Percentiles rank a stretch among this genome's conserved stretches.
phyloP scores from a whole-genome alignment of 2,888 invertebrate species.

The Stenodema calcarata region DNA sequence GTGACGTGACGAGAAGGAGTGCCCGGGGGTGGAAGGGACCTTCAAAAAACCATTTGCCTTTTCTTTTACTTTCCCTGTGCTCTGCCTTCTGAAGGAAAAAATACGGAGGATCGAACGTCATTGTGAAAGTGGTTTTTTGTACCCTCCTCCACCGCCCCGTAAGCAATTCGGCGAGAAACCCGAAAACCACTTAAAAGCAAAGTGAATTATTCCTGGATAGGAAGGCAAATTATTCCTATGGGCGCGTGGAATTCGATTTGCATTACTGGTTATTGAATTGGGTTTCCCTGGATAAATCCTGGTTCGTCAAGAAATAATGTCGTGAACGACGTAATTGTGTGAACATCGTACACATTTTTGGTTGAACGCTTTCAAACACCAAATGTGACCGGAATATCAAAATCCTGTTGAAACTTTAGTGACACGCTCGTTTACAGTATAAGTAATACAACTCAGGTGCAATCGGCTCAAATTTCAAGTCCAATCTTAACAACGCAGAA shows the following conservation, averaged over 20 bases:
- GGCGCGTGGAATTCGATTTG: background rate
- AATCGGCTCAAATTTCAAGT: too few relatives aligned
- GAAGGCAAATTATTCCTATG: background rate
- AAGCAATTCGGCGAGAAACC: background rate
- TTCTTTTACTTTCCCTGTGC: background rate
- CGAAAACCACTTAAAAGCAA: constrained; percentile 4
- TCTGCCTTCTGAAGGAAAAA: background rate
- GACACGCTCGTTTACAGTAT: too few relatives aligned
- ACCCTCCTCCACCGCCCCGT: background rate
- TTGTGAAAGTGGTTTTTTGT: background rate
- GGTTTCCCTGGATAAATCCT: background rate
- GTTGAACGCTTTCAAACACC: too few relatives aligned
- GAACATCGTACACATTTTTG: too few relatives aligned
- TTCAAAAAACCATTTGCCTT: constrained; percentile 16
- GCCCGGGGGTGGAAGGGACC: background rate
- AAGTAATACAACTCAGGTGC: too few relatives aligned
- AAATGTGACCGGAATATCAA: too few relatives aligned
- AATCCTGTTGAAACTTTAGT: too few relatives aligned
- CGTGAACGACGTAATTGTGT: too few relatives aligned
- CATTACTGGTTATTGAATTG: background rate
- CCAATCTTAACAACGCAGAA: too few relatives aligned
- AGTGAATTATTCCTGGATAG: background rate
- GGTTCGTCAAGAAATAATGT: background rate
- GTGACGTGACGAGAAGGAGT: background rate
- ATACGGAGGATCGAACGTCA: background rate